A percentile compares a stretch with the other conserved stretches of the same genome.
phyloP scores from a whole-genome alignment of 2,113 vertebrate genomes.

The Alethe diademata region DNA sequence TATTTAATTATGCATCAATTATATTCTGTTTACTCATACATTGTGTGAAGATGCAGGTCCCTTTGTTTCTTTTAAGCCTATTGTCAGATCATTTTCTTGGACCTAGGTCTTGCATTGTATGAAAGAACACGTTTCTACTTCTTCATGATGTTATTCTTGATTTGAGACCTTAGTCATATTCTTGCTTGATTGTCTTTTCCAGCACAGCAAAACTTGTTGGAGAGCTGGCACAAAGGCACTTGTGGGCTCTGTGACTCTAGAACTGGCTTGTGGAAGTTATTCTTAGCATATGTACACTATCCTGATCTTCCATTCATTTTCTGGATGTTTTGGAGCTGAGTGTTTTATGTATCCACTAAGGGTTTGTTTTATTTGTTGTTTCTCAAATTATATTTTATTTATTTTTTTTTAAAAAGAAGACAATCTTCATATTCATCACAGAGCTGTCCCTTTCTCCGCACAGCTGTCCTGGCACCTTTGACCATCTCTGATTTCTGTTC shows the following conservation, averaged over 20 bases:
- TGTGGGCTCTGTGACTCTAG: background rate
- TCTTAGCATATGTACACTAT: background rate
- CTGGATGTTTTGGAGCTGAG: background rate
- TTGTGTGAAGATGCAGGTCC: background rate
- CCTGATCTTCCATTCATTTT: background rate
- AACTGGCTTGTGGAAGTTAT: background rate
- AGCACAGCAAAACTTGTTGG: background rate
- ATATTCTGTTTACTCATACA: background rate
- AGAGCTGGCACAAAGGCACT: background rate
- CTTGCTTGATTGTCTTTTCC: background rate
- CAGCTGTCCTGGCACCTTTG: background rate
- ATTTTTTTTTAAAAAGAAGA: background rate
- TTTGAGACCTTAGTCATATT: background rate
- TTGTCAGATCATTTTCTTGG: background rate
- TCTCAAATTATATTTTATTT: background rate
- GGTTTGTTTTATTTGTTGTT: background rate
- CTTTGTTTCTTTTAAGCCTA: background rate
- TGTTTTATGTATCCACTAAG: background rate
- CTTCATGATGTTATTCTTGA: background rate
- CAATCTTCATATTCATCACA: background rate
- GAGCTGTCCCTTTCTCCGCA: background rate
- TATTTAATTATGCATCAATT: constrained; percentile 19
- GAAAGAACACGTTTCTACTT: background rate
- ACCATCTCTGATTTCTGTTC: background rate
- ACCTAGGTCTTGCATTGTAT: background rate